Evolutionary conservation across 35 echinoderm and acorn worm genomes (phyloP), one percentile per base, ranked within the genome.

Genomic region (Acanthaster planci): DNA sequence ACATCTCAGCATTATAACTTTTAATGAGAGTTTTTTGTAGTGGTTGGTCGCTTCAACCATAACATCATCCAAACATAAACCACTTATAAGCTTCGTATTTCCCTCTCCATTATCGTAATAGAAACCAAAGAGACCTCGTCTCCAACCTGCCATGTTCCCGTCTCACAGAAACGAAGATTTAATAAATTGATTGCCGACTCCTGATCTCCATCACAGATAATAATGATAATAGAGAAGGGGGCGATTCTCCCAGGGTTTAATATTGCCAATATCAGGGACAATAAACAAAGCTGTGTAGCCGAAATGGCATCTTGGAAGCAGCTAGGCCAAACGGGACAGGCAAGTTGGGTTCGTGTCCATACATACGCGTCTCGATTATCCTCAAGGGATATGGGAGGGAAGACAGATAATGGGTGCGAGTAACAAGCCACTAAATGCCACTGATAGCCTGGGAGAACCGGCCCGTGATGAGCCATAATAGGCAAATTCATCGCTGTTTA

Each of bases 401-500:
- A 10, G 34, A 10, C 30, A 26, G 64, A 72, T 72, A 72, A 72
- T 72, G 64, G 64, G 19, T 72, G 64, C 34, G 23, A 72, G 64
- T 72, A 72, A 72, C 64, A 72, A 26, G 64, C 26, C 26, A 31
- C 64, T 72, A 72, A 72, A 72, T 29, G 64, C 23, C 64, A 26
- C 26, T 72, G 64, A 72, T 72, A 31, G 64, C 64, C 64, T 26
- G 19, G 30, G 64, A 72, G 19, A 27, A 72, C 64, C 14, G 64
- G 19, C 64, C 19, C 21, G 64, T 72, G 64, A 72, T 72, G 64
- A 72, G 64, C 64, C 64, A 72, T 72, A 72, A 72, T 72, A 72
- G 64, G 10, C 64, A 34, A 72, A 72, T 72, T 72, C 64, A 72
- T 72, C 64, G 64, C 64, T 72, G 64, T 72, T 72, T 72, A 72